Evolutionary conservation across 2,888 invertebrate species (phyloP), one percentile per base, ranked within the genome.

Genomic region (Taenaris catops): DNA sequence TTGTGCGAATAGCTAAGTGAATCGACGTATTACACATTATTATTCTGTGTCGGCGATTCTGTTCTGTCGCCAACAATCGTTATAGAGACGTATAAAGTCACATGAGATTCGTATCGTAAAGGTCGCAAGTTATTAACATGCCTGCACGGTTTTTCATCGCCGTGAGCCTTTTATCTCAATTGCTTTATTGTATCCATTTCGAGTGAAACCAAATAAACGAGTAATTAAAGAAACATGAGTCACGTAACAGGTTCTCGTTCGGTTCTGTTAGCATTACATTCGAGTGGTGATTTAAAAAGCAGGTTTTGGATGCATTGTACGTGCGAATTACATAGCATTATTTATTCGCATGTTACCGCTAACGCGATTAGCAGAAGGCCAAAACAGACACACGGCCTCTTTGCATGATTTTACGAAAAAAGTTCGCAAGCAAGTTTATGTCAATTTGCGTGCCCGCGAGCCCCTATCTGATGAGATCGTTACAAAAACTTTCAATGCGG

Each of bases 351-450:
- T 68, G 67, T 68, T 69, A 60, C 60, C 63, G 73, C 72, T 78
- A 81, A 80, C 63, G 71, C 64, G 71, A 74, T 81, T 80, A 79
- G 63, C 73, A 63, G 72, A 75, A 83, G 76, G 80, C 73, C 73
- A 74, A 64, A 69, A 72, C 61, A 69, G 73, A 76, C 74, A 75
- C 67, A 71, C 65, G 81, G 81, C 83, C 83, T 80, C 76, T 69
- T 76, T 76, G 68, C 63, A 66, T 60, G 62, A 72, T 70, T 72
- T 66, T 58, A 54, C 49, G 63, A 65, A 64, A 56, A 48, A 42
- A 23, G 8, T 24, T 34, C 16, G 14, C 26, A 17, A 33, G 9
- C 28, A 24, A 37, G 25, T 34, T 33, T 11, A 49, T 58, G 57
- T 52, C 55, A 66, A 25, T 51, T 46, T 53, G 50, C 55, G 54